Evolutionary conservation across 1,140 invertebrate species (phyloP), one percentile per base, ranked within the genome.

Genomic region (Diorhabda sublineata): DNA sequence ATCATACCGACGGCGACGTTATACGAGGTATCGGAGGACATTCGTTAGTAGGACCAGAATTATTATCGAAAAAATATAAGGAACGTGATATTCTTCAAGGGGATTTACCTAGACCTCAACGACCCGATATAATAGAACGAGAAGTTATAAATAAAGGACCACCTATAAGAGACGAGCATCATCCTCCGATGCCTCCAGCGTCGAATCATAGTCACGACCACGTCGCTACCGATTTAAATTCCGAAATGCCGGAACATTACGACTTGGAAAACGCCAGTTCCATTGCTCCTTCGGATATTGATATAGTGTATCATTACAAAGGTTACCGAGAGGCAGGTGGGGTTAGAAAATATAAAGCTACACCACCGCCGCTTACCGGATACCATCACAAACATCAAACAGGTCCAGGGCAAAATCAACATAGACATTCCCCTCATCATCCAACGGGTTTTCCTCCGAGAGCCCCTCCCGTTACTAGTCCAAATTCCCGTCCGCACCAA

Each of bases 181-280:
- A 92, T 77, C 87, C 88, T 1, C 87, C 89, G 0, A 83, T 91
- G 11, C 88, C 90, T 42, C 86, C 88, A 3, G 85, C 87, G 2
- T 84, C 85, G 41, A 88, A 86, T 78, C 89, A 90, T 73, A 85
- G 86, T 0, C 89, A 91, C 66, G 84, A 86, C 26, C 89, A 91
- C 66, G 84, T 84, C 4, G 63, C 42, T 66, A 87, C 86, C 68
- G 87, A 89, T 72, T 79, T 90, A 63, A 90, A 92, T 78, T 90
- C 91, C 1, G 95, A 97, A 79, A 87, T 92, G 72, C 95, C 95
- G 0, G 96, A 98, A 79, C 96, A 97, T 79, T 98, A 98, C 77
- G 96, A 98, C 80, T 83, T 98, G 64, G 96, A 98, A 82, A 98
- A 98, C 82, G 95, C 96, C 1, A 97, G 95, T 80, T 97, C 94